Conservation (phyloP, 2,797 vertebrate species). For the Poecilia picta region DNA sequence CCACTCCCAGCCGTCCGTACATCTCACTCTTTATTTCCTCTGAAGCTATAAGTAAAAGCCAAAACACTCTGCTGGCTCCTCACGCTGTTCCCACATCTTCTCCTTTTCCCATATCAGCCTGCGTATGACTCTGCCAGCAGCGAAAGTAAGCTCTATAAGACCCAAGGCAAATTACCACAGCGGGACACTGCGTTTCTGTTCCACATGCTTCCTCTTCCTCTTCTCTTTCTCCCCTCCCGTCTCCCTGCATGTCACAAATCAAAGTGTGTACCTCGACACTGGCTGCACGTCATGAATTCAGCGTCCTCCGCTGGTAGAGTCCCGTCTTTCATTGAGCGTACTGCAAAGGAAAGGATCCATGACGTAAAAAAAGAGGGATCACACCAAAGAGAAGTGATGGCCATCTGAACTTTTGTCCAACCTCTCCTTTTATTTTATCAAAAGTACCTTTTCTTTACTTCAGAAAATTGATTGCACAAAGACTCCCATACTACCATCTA, state of each 20-base stretch:
- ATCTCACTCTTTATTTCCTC: slow-evolving; percentile 56
- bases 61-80: slow-evolving; percentile 62
- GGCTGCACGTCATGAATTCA: slow-evolving; percentile 67
- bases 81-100: slow-evolving; percentile 62
- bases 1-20: slow-evolving; percentile 39
- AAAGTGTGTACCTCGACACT: slow-evolving; percentile 65
- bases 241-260: slow-evolving; percentile 65
- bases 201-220: slow-evolving; percentile 50
- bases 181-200: slow-evolving; percentile 61
- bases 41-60: slow-evolving; percentile 61
- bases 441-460: slow-evolving; percentile 41
- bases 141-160: slow-evolving; percentile 69
- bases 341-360: slow-evolving; percentile 9
- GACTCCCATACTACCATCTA: slow-evolving; percentile 62
- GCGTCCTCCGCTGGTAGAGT: slow-evolving; percentile 59
- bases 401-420: slow-evolving; percentile 49
- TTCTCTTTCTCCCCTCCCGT: slow-evolving; percentile 27
- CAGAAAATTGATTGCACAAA: slow-evolving; percentile 68
- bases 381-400: slow-evolving; percentile 50
- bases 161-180: slow-evolving; percentile 76
- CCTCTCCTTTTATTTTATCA: slow-evolving; percentile 53
- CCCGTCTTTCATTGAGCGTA: slow-evolving; percentile 47
- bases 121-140: slow-evolving; percentile 60
- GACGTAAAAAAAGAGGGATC: slow-evolving; percentile 26
- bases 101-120: slow-evolving; percentile 54